Percentiles rank a stretch among this genome's conserved stretches.
phyloP scores from a whole-genome alignment of 2,113 vertebrate genomes.

The Telmatochromis sp. region DNA sequence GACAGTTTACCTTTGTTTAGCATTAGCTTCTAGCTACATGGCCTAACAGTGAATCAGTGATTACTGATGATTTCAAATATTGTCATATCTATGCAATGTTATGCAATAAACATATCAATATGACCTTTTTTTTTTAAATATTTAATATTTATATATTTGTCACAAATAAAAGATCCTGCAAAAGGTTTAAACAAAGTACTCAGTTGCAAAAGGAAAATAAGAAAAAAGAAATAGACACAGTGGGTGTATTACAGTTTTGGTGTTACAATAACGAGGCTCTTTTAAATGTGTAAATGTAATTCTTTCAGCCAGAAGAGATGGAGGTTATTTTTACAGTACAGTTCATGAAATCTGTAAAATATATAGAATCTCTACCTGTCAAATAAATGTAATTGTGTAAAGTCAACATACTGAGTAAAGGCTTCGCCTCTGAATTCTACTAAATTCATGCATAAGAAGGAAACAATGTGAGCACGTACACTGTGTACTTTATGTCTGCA shows the following conservation, averaged over 20 bases:
- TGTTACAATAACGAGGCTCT: neutral
- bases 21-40: neutral
- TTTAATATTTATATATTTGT: neutral
- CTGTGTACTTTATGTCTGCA: neutral
- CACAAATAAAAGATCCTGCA: neutral
- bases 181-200: neutral
- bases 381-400: neutral
- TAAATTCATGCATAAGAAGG: neutral
- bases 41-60: neutral
- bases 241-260: neutral
- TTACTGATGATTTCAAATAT: neutral
- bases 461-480: neutral
- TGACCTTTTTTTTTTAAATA: neutral
- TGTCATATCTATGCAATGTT: neutral
- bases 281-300: neutral
- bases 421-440: neutral
- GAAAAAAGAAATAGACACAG: neutral
- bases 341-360: neutral
- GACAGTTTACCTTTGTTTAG: neutral
- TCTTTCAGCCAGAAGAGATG: neutral
- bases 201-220: neutral
- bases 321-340: neutral
- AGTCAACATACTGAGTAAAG: neutral
- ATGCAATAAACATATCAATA: neutral
- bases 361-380: neutral